Evolutionary conservation across 2,797 vertebrate genomes (phyloP), one percentile per base, ranked within the genome.

Genomic region (Philypnodon macrostomus): DNA sequence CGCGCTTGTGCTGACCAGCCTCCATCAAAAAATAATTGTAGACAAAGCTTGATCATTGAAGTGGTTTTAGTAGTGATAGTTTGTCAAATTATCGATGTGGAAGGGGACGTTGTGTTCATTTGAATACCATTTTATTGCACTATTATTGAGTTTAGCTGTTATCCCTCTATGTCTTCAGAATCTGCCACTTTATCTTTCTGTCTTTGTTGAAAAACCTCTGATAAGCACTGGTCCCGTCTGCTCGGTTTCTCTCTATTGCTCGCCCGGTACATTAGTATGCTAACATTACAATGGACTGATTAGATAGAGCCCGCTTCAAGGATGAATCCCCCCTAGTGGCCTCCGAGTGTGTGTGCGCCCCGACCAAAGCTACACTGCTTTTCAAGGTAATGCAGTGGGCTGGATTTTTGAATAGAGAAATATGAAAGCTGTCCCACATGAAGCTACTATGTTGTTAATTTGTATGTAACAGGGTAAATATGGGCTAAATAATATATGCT

Each of bases 241-340:
- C 53, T 10, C 13, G 26, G 21, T 53, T 79, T 61, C 44, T 46
- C 55, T 21, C 59, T 63, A 50, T 47, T 45, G 38, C 7, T 64
- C 57, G 60, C 45, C 33, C 57, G 63, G 55, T 56, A 18, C 70
- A 89, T 88, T 89, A 85, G 72, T 80, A 87, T 89, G 83, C 83
- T 47, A 75, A 75, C 77, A 70, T 78, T 81, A 85, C 67, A 67
- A 83, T 72, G 73, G 57, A 52, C 74, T 88, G 85, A 88, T 89
- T 86, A 86, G 86, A 86, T 85, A 73, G n/a, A n/a, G 60, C 58
- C 72, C 2, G 47, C 63, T 86, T 85, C 78, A 87, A 90, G 85
- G 85, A 84, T 87, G 80, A 83, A 75, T 73, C 54, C 73, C 67
- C 77, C 68, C 65, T 33, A 49, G 79, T 81, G 82, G 69, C 67